Percentiles rank a stretch among this genome's conserved stretches.
phyloP scores from a whole-genome alignment of 1,140 invertebrate genomes.

The Halictus rubicundus region DNA sequence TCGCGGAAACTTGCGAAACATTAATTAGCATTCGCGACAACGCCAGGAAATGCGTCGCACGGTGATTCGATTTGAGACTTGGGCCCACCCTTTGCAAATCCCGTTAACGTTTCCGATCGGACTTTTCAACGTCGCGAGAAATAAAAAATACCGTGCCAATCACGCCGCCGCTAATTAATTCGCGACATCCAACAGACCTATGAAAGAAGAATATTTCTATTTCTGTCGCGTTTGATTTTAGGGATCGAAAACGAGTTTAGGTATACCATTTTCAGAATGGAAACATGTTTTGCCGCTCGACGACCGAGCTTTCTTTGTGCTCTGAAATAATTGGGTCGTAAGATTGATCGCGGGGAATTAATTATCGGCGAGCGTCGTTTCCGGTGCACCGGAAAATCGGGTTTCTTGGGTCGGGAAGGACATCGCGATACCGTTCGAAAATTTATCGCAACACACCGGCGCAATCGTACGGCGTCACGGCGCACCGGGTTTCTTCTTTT shows the following conservation, averaged over 20 bases:
- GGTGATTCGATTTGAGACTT: constrained; percentile 34
- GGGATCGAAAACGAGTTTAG: too few relatives aligned
- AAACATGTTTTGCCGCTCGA: too few relatives aligned
- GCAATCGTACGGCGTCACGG: constrained; percentile 48
- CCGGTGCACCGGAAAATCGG: constrained; percentile 23
- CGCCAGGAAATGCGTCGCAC: constrained; percentile 41
- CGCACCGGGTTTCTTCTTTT: constrained; percentile 56
- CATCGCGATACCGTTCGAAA: constrained; percentile 52
- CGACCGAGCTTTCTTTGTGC: too few relatives aligned
- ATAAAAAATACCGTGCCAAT: too few relatives aligned
- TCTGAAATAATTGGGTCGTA: too few relatives aligned
- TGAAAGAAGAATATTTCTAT: too few relatives aligned
- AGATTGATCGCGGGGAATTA: background rate
- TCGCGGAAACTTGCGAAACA: constrained; percentile 62
- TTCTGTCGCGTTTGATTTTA: too few relatives aligned
- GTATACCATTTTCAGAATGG: too few relatives aligned
- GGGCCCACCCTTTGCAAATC: background rate
- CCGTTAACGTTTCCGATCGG: background rate
- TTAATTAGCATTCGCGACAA: constrained; percentile 62
- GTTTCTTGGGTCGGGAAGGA: constrained; percentile 29
- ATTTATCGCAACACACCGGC: constrained; percentile 53
- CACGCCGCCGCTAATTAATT: background rate
- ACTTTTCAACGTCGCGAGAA: background rate
- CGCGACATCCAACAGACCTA: too few relatives aligned
- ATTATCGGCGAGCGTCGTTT: background rate